Base-by-base conservation (phyloP, 2,113 vertebrate species). In the Halichoeres trimaculatus region DNA sequence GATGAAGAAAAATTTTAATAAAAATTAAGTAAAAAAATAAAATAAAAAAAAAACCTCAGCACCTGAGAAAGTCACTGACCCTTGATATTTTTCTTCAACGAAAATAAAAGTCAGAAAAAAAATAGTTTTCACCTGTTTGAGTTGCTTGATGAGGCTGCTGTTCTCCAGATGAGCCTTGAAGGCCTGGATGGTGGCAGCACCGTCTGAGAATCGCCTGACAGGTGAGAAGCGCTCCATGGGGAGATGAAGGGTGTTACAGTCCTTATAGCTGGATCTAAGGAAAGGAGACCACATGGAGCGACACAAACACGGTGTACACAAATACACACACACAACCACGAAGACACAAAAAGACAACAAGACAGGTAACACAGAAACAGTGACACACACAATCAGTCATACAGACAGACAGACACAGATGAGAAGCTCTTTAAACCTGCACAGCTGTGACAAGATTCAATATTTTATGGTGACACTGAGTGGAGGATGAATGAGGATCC, bases 151-250 rank as follows among this genome's bases (percentile, higher is more conserved):
- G 93, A 98, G 96, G 83, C 96, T 98, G 94, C 94, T 98, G 93
- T 95, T 97, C 93, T 99, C 98, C 87, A 99, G 94, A 84, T 99
- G 98, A 83, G 96, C 96, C 93, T 99, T 99, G 93, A 99, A 99
- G 57, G 98, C 98, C 92, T 98, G 98, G 89, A 99, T 98, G 87
- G 96, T 97, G 77, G 97, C 94, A 10, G 98, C 97, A 34, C 98
- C 98, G 0, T 99, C 98, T 0, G 98, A 99, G 92, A 99, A 99
- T 35, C 98, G 96, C 53, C 98, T 95, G 34, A 99, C 98, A 0
- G 98, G 98, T 68, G 98, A 99, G 93, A 99, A 99, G 69, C 98
- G 96, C 88, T 99, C 98, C 68, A 98, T 98, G 66, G 98, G 98
- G 75, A 99, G 96, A 88, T 99, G 97, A 90, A 99, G 94, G 12